Evolutionary conservation across 2,797 vertebrate genomes (phyloP), one percentile per base, ranked within the genome.

Genomic region (Anableps anableps): DNA sequence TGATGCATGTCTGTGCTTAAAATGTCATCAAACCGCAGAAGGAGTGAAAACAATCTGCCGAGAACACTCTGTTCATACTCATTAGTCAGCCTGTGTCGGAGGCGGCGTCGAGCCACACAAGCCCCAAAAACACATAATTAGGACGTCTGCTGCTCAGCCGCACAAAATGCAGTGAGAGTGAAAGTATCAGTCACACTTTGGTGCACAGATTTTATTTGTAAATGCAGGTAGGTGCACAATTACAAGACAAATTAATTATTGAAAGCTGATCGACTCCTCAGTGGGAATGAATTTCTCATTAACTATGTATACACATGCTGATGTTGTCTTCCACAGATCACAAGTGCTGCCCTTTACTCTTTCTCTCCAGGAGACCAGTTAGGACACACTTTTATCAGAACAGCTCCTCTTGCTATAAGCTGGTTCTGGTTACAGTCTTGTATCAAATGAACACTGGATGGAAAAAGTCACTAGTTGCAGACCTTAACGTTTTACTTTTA

Each of bases 1-100:
- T 92, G 92, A 93, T 91, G 88, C 92, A 92, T 85, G 89, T 81
- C 80, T 90, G 90, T 90, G 89, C 85, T 88, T 89, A 92, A 89
- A 94, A 94, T 93, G 91, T 93, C 90, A 90, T 83, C 86, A 88
- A 93, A 91, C 86, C 90, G 90, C 88, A 86, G 88, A 92, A 91
- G 88, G 88, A 93, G 93, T 82, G 89, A 92, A 92, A 89, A 77
- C 80, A 90, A 88, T 89, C 88, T 91, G 79, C 77, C 77, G 77
- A 90, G 91, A 87, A 93, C 92, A 87, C 82, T 86, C 79, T 82
- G 93, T 90, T 89, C 91, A 91, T 85, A 79, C 85, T 85, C 78
- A 93, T 94, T 93, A 93, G 89, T 93, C 92, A 93, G 86, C 81
- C 84, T 77, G 75, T 92, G 90, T 92, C 75, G 85, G 83, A 87